Evolutionary conservation across 2,113 vertebrate genomes (phyloP), one percentile per base, ranked within the genome.

Genomic region (Istiophorus platypterus): DNA sequence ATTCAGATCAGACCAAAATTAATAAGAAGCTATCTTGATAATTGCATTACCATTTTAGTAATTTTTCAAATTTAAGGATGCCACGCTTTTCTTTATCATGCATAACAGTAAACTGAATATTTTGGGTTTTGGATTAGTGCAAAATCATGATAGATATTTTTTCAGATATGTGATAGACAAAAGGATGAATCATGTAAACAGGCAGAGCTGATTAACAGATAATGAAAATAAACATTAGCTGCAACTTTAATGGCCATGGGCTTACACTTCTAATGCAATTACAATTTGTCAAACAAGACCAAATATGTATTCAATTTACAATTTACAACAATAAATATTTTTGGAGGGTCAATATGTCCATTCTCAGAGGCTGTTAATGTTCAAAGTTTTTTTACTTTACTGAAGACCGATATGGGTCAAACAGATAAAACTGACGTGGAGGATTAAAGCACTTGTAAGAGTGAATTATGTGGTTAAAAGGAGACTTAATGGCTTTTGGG

Each of bases 361-460:
- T 26, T 42, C 45, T 59, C 39, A 37, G 18, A 74, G 42, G 64
- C 17, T 20, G 49, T 27, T 29, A 17, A 41, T 20, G 79, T 42
- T 82, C 68, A 89, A 72, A 81, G 78, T 67, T 47, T 15, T 57
- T 72, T 73, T 39, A 9, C 37, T 29, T 14, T 51, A 24, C 9
- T 24, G 26, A 68, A 27, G 45, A 56, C 58, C 26, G 24, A 80
- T 59, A 34, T 9, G 49, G 39, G 27, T 49, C 59, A 56, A 37
- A 27, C 7, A 73, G 42, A 64, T 65, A 56, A 63, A 41, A 24
- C 15, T 56, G 20, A 34, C 2, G 4, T 13, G 39, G n/a, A 49
- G 39, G 56, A 42, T 34, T 61, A 22, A 59, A 70, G 52, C 41
- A 15, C n/a, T 2, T 20, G 1, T 24, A 2, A 18, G 34, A 29